Evolutionary conservation across 2,797 vertebrate genomes (phyloP), one percentile per base, ranked within the genome.

Genomic region (Anas acuta): DNA sequence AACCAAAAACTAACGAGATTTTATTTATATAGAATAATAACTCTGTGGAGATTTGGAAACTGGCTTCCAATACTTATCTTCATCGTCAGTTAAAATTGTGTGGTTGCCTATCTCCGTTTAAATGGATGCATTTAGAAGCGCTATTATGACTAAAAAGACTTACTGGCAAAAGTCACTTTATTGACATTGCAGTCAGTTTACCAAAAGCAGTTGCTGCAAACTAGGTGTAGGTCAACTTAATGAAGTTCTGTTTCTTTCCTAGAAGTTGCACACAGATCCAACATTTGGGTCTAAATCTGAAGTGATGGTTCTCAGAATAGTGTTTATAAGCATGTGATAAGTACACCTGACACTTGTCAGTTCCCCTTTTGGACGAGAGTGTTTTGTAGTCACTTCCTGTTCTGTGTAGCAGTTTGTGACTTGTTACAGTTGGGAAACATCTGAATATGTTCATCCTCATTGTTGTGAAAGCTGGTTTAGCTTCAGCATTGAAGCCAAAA

Each of bases 321-420:
- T 10, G 16, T 61, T 89, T 79, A 18, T 43, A 4, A 69, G 53
- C 96, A 92, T 95, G 70, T 95, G 93, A 47, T 87, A 5, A 0
- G 54, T 22, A n/a, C 0, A 80, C 77, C 87, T 78, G 78, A 54
- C 70, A 70, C 84, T 95, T 86, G 39, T 43, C 86, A 94, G 94
- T 97, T 96, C 97, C 89, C 72, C 84, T 97, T 97, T 92, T 32
- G 13, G 51, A 64, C 2, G 20, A 1, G 2, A n/a, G 32, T 11
- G 23, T 26, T 71, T 3, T 57, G 66, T n/a, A 49, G 84, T 54
- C 58, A 6, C 57, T 95, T 97, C 96, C 96, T 33, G 56, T 70
- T 60, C 83, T 51, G 0, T 4, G 35, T 18, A 25, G 89, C 82
- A 79, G 7, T 86, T 33, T 19, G 77, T 67, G 92, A 79, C 90